Base-by-base conservation (phyloP, 2,888 invertebrate species). In the Dasysyrphus albostriatus region DNA sequence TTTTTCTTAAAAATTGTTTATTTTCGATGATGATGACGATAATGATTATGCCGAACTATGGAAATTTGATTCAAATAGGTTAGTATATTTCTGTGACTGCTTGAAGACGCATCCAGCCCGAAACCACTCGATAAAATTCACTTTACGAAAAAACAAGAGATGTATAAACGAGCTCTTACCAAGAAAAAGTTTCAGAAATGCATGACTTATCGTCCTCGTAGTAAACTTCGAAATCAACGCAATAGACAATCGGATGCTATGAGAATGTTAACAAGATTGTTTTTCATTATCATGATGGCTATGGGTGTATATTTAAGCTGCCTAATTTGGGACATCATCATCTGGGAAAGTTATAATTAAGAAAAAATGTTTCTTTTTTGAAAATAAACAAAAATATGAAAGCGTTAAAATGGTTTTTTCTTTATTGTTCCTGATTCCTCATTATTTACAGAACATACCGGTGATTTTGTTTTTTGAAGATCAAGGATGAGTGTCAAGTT, bases 71-170 rank as follows among this genome's bases (percentile, higher is more conserved):
- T 12, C 7, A 32, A 44, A n/a, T 44, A 44, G n/a, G 14, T 44
- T 44, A 44, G 44, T 44, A 44, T 44, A n/a, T 44, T 44, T 44
- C 44, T 7, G 44, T 44, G n/a, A n/a, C n/a, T 44, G 44, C n/a
- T 44, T 44, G 44, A 44, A n/a, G 44, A 7, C 6, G n/a, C 44
- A 7, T n/a, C 42, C 7, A n/a, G n/a, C 7, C 2, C 2, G n/a
- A 44, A 7, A 6, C 7, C 6, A 44, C 7, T 44, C n/a, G 7
- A n/a, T 44, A 44, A 42, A 42, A n/a, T n/a, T n/a, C n/a, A n/a
- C n/a, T n/a, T n/a, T n/a, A n/a, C n/a, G n/a, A n/a, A 44, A n/a
- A n/a, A n/a, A 42, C 5, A 14, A 0, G 3, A n/a, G n/a, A 44
- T 44, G 44, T 44, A 44, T 44, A 14, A 2, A 44, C 44, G 44